phyloP scores from a whole-genome alignment of 2,888 invertebrate species.

The Hydrotaea cyrtoneurina region DNA sequence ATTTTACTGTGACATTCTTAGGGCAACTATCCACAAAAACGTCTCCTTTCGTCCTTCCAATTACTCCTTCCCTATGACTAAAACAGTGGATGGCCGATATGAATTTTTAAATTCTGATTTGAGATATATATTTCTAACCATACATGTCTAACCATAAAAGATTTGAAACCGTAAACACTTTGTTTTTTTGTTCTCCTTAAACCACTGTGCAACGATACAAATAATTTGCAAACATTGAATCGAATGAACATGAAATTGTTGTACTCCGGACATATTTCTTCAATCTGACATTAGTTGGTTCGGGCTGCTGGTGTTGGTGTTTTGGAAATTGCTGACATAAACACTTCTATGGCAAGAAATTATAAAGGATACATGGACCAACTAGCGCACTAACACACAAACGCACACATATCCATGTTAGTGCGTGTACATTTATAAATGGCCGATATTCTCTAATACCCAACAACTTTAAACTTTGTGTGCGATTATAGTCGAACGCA shows the following conservation, averaged over 20 bases:
- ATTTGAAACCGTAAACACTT: too few species aligned
- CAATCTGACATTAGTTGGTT: constrained; percentile 21
- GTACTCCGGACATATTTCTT: constrained; percentile 23
- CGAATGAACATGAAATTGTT: constrained; percentile 34
- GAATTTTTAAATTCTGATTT: too few species aligned
- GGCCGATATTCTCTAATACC: constrained; percentile 37
- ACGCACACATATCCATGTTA: not conserved
- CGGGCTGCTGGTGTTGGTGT: constrained; percentile 11
- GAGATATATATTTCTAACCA: too few species aligned
- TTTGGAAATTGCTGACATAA: constrained; percentile 55
- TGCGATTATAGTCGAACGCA: constrained; percentile 6
- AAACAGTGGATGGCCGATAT: too few species aligned
- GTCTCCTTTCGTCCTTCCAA: too few species aligned
- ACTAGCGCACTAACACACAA: not conserved
- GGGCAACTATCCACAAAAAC: too few species aligned
- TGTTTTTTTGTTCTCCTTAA: too few species aligned
- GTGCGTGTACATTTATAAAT: not conserved
- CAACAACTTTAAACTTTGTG: constrained; percentile 16
- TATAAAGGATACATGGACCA: constrained; percentile 1
- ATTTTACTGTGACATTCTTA: too few species aligned
- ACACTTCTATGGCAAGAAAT: constrained; percentile 50
- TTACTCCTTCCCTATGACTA: too few species aligned
- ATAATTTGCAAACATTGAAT: constrained; percentile 50
- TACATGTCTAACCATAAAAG: too few species aligned
- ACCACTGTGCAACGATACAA: not conserved